Evolutionary conservation across 1,140 invertebrate species (phyloP), one percentile per base, ranked within the genome.

Genomic region (Leptoteleia sp.): DNA sequence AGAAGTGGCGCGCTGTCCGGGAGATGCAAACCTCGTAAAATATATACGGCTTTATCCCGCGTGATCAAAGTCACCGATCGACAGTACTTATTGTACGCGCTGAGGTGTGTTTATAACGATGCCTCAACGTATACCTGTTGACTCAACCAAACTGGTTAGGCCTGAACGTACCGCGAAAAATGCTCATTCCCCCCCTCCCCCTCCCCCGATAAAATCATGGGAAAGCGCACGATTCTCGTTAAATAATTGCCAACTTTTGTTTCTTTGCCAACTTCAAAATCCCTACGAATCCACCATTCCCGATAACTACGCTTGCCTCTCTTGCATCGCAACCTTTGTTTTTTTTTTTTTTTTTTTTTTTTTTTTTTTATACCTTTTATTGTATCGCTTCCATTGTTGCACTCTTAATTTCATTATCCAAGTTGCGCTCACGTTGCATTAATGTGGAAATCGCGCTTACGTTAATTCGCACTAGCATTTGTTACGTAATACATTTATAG

Each of bases 11-110:
- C 37, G 27, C 59, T 57, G 43, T 57, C 29, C 35, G 43, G 15
- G 25, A 61, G 61, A 52, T 50, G 48, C 61, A 43, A 61, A 50
- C 37, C 52, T 75, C 61, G 71, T 76, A 62, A 68, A 76, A 68
- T 67, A 62, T 68, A 62, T 68, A 76, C 72, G 64, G 55, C 64
- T 68, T 68, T 76, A 76, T 76, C 37, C 52, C 25, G 25, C 59
- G 52, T 65, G 71, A 75, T 75, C 61, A 65, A 65, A 65, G 71
- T 75, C 52, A 57, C 59, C 71, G 71, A 75, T 75, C 71, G 61
- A 75, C 61, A 65, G 59, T 75, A 22, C 59, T 75, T 65, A 65
- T 75, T 75, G 71, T 59, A 48, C 43, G 61, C 35, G 35, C 22
- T 57, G 16, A 64, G 71, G 54, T 75, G 52, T 55, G 42, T 76